Conservation (phyloP, 92 coral and sea anemone genomes). For the Metridium senile region DNA sequence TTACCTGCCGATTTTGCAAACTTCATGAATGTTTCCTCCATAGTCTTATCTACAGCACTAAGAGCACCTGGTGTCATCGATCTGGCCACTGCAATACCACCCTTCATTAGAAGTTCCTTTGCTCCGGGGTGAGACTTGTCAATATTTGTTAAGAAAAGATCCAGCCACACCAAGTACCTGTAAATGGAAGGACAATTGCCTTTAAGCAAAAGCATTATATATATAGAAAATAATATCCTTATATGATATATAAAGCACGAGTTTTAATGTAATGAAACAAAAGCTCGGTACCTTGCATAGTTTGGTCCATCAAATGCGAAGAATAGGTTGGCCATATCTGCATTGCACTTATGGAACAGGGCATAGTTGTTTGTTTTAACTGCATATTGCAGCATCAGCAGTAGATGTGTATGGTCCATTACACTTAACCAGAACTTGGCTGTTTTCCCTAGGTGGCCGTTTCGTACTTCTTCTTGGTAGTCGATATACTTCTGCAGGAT, state of each 20-base stretch:
- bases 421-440: too few species aligned
- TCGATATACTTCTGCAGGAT: neutral
- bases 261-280: too few species aligned
- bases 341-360: conserved; percentile 55
- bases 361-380: conserved; percentile 53
- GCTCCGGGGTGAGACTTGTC: conserved; percentile 14
- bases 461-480: neutral
- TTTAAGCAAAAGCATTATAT: too few species aligned
- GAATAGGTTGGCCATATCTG: conserved; percentile 47
- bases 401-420: conserved; percentile 40
- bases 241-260: too few species aligned
- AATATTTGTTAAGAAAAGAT: too few species aligned
- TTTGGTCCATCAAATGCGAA: conserved; percentile 52
- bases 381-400: conserved; percentile 39
- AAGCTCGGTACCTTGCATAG: conserved; percentile 56
- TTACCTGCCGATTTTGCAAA: conserved; percentile 52
- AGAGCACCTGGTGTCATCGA: conserved; percentile 54
- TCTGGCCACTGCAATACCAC: conserved; percentile 58
- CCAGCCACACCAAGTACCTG: too few species aligned
- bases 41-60: conserved; percentile 57
- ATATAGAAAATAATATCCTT: too few species aligned
- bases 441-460: too few species aligned
- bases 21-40: conserved; percentile 57
- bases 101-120: conserved; percentile 44
- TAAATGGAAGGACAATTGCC: too few species aligned